Evolutionary conservation across 2,113 vertebrate genomes (phyloP), one percentile per base, ranked within the genome.

Genomic region (Cyprinodon tularosa): DNA sequence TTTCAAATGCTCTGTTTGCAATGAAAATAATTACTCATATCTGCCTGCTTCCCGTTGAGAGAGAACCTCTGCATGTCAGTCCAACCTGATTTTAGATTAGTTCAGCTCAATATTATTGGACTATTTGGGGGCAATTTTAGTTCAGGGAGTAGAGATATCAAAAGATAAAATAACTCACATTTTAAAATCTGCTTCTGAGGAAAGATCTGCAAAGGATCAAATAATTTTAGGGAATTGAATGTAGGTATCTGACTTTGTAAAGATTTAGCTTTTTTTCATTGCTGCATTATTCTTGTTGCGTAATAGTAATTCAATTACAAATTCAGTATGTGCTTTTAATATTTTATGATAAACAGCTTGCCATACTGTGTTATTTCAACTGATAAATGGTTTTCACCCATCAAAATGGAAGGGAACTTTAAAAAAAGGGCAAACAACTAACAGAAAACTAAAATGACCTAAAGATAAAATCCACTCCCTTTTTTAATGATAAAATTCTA

Each of bases 381-480:
- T 37, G 3, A 36, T 37, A 60, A 15, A 4, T 29, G 67, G 67
- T 3, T 14, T 17, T 15, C 5, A 44, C 20, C 39, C 48, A 40
- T 59, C 14, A 40, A 69, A 69, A 39, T 38, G 50, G 17, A 9
- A 40, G 20, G 57, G 20, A 57, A 36, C 45, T 40, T 59, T 39
- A 74, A 63, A 69, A n/a, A 82, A 67, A 79, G 53, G 68, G 61
- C 4, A 65, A 74, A 65, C 13, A 65, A 65, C 70, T 71, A 66
- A 20, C 9, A 22, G 39, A 36, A 84, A 81, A 81, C 36, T 50
- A 74, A 64, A 80, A 84, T 81, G 87, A 83, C 81, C 83, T 78
- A 87, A 84, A 86, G 74, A 65, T 82, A 86, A 78, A 90, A 90
- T 86, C 82, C 78, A 71, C 64, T 68, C 63, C 68, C 57, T 81